Percentiles rank a stretch among this genome's conserved stretches.
Conservation (phyloP, 1,140 invertebrate species). For the Platyscapa corneri region DNA sequence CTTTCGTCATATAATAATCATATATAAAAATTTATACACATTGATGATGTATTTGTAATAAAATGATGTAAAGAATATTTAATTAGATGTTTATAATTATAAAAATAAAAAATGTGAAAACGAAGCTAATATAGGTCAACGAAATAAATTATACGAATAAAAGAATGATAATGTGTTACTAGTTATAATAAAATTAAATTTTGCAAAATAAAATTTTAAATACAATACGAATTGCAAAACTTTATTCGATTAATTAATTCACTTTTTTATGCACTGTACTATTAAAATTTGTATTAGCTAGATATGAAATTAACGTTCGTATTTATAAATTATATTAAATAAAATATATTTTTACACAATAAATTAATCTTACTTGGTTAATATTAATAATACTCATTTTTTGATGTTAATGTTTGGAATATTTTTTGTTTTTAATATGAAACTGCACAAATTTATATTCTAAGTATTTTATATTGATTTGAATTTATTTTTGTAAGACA, state of each 20-base stretch:
- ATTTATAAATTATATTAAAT: too few species aligned
- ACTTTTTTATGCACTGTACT: background rate
- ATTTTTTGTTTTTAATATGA: background rate
- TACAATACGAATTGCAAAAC: background rate
- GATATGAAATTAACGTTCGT: too few species aligned
- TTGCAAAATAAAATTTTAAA: background rate
- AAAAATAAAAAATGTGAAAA: background rate
- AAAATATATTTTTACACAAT: background rate
- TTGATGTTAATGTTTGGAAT: background rate
- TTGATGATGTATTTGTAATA: background rate
- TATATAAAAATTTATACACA: background rate
- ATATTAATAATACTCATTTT: background rate
- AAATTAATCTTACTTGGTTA: background rate
- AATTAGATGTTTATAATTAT: background rate
- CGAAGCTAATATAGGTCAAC: background rate
- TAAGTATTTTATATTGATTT: too few species aligned
- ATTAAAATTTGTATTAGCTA: too few species aligned
- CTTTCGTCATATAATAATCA: too few species aligned
- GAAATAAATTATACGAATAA: background rate
- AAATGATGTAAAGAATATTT: background rate
- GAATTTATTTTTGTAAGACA: too few species aligned
- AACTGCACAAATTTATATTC: too few species aligned
- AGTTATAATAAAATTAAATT: background rate
- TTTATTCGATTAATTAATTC: background rate
- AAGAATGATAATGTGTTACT: background rate